Evolutionary conservation across 2,888 invertebrate genomes (phyloP), one percentile per base, ranked within the genome.

Genomic region (Acheta domesticus): DNA sequence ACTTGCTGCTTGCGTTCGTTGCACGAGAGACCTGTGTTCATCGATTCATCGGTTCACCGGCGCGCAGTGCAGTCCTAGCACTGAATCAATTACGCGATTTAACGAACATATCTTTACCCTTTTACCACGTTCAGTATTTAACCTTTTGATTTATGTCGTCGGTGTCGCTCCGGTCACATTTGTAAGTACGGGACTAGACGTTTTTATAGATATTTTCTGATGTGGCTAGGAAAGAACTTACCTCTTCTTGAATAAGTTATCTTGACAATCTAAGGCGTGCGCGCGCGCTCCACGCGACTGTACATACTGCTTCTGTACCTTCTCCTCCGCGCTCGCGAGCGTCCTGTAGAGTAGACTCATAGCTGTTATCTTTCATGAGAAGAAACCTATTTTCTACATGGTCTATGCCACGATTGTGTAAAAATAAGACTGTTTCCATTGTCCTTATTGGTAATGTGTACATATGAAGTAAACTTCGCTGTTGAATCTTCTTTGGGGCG

Each of bases 171-270:
- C 62, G 62, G 62, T 62, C 62, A 62, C 62, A 62, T 62, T 62
- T 62, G 62, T 62, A 62, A 62, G 62, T 62, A 62, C 62, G 62
- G 62, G 62, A 62, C 62, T 62, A 62, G 62, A 62, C 62, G n/a
- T 62, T 62, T 62, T 62, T 14, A 62, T 62, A 62, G 62, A 62
- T 62, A 62, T 62, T 62, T 62, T 62, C 62, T 62, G 62, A 62
- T 62, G 62, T 62, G 62, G 62, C 62, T 62, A 62, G 62, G 62
- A 62, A 62, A 62, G 62, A 62, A 62, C 62, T 14, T 62, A 62
- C 62, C 62, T 62, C 62, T 62, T 62, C 62, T 62, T 62, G 62
- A 62, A 62, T 62, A 62, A 62, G 62, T 62, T 62, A 14, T 62
- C 62, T 62, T 62, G 62, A 62, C 62, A 62, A 62, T 62, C 62